phyloP scores from a whole-genome alignment of 2,797 vertebrate genomes.

The Clarias fuscus region DNA sequence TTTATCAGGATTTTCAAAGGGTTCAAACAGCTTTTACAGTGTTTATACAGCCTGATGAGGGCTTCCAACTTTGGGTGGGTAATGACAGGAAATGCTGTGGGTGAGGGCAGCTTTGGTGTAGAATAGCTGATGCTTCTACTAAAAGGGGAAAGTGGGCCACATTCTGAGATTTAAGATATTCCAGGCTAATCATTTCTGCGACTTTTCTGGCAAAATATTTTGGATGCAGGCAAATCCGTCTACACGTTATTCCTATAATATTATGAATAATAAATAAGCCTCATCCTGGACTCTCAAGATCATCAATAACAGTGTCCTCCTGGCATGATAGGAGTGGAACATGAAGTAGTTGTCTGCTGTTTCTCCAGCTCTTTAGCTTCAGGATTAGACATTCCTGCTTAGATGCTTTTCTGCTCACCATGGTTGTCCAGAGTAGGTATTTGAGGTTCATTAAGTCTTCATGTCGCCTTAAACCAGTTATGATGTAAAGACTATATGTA shows the following conservation, averaged over 20 bases:
- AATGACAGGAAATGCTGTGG: slow-evolving; percentile 19
- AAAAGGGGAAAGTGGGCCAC: not conserved
- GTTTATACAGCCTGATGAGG: slow-evolving; percentile 29
- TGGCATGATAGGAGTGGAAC: not conserved
- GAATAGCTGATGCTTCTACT: too few species aligned
- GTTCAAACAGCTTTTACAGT: not conserved
- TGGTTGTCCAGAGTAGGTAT: not conserved
- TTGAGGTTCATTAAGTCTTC: not conserved
- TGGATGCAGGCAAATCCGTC: not conserved
- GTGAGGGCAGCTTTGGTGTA: not conserved
- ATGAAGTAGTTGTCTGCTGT: not conserved
- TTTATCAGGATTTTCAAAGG: slow-evolving; percentile 19
- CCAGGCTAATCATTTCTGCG: not conserved
- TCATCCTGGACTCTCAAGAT: not conserved
- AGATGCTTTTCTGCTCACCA: not conserved
- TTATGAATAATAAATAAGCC: not conserved
- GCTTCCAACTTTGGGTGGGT: not conserved
- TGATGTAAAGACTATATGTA: not conserved
- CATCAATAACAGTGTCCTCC: not conserved
- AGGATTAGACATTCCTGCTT: not conserved
- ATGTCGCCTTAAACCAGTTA: not conserved
- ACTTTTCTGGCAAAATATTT: not conserved
- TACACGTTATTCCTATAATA: not conserved
- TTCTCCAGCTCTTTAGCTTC: not conserved
- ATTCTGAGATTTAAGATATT: not conserved